Evolutionary conservation across 2,113 vertebrate species (phyloP), one percentile per base, ranked within the genome.

Genomic region (Chionodraco myersi): DNA sequence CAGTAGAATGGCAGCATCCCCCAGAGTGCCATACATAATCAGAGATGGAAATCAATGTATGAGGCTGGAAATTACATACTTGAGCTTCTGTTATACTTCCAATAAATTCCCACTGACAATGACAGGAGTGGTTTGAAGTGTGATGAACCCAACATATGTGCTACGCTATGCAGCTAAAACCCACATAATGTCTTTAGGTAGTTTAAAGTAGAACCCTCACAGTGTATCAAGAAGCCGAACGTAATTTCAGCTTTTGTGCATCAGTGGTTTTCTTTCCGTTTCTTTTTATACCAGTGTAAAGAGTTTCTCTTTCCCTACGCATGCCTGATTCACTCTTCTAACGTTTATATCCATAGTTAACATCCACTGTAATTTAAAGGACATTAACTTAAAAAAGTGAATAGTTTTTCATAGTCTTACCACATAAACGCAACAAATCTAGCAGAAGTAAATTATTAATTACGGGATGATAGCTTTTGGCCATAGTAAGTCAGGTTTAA

Each of bases 201-300:
- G 10, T 52, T 13, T 10, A 79, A 79, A 62, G 44, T 23, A 62
- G 44, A 72, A 62, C 36, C 30, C 57, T 54, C 51, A 74, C 58
- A 52, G 8, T 21, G 68, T 30, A 71, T 52, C 49, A 18, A 54
- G 47, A 57, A 70, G 59, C 41, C 2, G 3, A 61, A 72, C 44
- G 61, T 71, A 45, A 77, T 63, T 68, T 74, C 53, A 77, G 76
- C 59, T 68, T 49, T 70, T 57, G 66, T 15, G 47, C 53, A 58
- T 73, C 56, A 80, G 64, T 60, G 79, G 51, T 18, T 14, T 13
- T 12, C 21, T 34, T n/a, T 13, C 45, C 64, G 21, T 13, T 9
- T 8, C 45, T 63, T 2, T 21, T 34, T 16, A 11, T 18, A 21
- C 21, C 14, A 14, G 48, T 23, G 2, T 21, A 76, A 18, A 75